Evolutionary conservation across 2,888 invertebrate genomes (phyloP).

Genomic region (Napeogenes inachia): DNA sequence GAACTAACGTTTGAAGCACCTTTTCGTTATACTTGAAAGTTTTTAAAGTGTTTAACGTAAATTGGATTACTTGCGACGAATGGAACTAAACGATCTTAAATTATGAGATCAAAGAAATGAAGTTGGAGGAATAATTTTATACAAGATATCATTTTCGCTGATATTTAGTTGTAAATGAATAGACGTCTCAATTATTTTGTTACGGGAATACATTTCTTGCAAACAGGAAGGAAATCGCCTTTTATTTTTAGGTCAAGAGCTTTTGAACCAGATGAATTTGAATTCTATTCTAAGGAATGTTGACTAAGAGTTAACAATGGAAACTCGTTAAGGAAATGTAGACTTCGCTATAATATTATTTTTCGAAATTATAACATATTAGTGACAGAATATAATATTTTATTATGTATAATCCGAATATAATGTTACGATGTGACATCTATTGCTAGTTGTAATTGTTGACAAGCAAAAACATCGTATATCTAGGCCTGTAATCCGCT

Average conservation of each 20-base stretch:
- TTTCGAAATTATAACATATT: not conserved
- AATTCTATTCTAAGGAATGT: no score
- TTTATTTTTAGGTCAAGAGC: no score
- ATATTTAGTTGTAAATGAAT: conserved; percentile 14
- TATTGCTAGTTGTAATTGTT: conserved; percentile 48
- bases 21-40: conserved; percentile 30
- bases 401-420: not conserved
- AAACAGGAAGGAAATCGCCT: not conserved
- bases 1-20: conserved; percentile 20
- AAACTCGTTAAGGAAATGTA: conserved; percentile 7
- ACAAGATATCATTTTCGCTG: conserved; percentile 2
- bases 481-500: conserved; percentile 58
- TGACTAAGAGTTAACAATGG: not conserved
- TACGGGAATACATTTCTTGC: not conserved
- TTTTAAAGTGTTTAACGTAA: conserved; percentile 38
- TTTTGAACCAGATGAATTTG: no score
- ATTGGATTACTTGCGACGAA: conserved; percentile 37
- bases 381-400: not conserved
- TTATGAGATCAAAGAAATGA: conserved; percentile 35
- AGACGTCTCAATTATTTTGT: not conserved
- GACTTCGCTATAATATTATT: no score
- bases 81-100: conserved; percentile 34
- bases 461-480: conserved; percentile 53
- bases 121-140: conserved; percentile 31
- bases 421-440: conserved; percentile 13